Base-by-base conservation (phyloP, 1,140 invertebrate species). In the Heliconius hewitsoni region DNA sequence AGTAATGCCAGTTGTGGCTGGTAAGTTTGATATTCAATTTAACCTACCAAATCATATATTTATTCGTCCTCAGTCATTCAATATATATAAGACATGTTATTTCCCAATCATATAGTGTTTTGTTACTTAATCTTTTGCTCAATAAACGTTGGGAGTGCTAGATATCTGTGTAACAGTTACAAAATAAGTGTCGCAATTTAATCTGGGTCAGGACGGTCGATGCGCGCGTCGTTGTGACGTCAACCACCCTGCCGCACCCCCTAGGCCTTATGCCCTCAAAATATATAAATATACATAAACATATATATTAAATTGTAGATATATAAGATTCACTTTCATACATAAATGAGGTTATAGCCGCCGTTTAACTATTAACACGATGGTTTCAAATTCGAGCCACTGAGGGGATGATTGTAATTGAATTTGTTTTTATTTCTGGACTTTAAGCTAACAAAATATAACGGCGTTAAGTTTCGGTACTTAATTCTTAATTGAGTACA, bases 151-250 rank as follows among this genome's bases (percentile, higher is more conserved):
- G 60, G 81, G 82, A 80, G 83, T 91, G 92, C 91, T 90, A 92
- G 92, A 91, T 90, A 83, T 80, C 75, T 66, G 50, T 78, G 73
- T 50, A 46, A 81, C 81, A 81, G 70, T 78, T 83, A 82, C 71
- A 74, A 80, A 83, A 79, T 77, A 71, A 52, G 80, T 93, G 87
- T 91, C 86, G 90, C 90, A 92, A 93, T 82, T 71, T 37, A 80
- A 92, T 86, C 82, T 93, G 82, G 91, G 91, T 93, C 90, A 93
- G n/a, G 39, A 78, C 87, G 85, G 86, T 83, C 81, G 74, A 34
- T 89, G 91, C 90, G 91, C 88, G 89, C 92, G 91, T 91, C 87
- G 34, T 27, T 27, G 77, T 88, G 88, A 91, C 90, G 88, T 91
- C 90, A 90, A 70, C 74, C 81, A 80, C 85, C 87, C 85, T 78